A percentile compares a stretch with the other conserved stretches of the same genome.
phyloP scores from a whole-genome alignment of 92 coral and sea anemone species.

The Epizoanthus rinbou region DNA sequence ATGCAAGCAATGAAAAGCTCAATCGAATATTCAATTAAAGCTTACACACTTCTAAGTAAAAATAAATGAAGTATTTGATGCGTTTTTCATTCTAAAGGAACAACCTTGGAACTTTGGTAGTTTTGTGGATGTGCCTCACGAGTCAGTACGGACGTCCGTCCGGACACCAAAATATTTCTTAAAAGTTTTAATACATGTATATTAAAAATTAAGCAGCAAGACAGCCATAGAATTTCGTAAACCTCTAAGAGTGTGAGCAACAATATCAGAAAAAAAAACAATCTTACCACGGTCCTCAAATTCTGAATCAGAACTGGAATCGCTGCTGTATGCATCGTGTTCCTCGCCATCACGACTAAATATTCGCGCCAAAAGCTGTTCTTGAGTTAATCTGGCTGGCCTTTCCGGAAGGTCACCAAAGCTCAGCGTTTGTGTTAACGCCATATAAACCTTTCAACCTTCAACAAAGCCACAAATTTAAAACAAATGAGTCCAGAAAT shows the following conservation, averaged over 20 bases:
- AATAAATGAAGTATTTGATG: no score
- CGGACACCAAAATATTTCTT: no score
- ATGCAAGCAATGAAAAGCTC: no score
- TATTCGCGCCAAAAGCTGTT: constrained; percentile 80
- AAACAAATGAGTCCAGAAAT: constrained; percentile 10
- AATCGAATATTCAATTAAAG: no score
- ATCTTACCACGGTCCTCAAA: constrained; percentile 68
- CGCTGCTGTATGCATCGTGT: constrained; percentile 58
- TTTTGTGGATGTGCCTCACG: no score
- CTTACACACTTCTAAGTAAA: no score
- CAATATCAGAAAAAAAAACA: constrained; percentile 1
- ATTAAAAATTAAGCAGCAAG: no score
- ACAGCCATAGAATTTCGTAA: neutral
- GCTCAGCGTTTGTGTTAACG: constrained; percentile 76
- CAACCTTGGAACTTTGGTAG: no score
- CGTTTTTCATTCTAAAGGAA: no score
- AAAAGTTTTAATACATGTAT: no score
- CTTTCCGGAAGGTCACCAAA: constrained; percentile 57
- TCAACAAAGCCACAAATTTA: constrained; percentile 19
- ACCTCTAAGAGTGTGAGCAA: no score
- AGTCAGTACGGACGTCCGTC: no score
- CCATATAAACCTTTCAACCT: constrained; percentile 54
- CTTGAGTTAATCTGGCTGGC: constrained; percentile 65
- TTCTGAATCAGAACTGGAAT: constrained; percentile 79
- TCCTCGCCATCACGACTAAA: constrained; percentile 64